Conservation (phyloP, 2,113 vertebrate genomes). For the Amphiprion percula region DNA sequence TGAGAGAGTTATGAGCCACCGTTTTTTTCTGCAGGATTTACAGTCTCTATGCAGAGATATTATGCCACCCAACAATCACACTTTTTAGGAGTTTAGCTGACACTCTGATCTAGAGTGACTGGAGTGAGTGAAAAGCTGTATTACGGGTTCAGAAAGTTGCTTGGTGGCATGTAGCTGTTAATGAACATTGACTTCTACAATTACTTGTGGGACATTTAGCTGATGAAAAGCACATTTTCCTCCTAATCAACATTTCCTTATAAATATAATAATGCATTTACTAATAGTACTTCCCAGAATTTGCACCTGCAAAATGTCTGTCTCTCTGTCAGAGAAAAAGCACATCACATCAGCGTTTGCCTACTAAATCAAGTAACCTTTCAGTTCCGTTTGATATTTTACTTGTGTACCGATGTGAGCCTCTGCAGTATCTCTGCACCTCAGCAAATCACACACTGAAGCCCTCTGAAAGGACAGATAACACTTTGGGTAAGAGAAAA, state of each 20-base stretch:
- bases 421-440: constrained; percentile 5
- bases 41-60: constrained; percentile 14
- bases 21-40: constrained; percentile 24
- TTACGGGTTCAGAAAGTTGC: not conserved
- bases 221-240: not conserved
- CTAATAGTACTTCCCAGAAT: not conserved
- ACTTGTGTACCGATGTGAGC: not conserved
- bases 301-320: not conserved
- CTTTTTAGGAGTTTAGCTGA: constrained; percentile 27
- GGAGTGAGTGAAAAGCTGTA: not conserved
- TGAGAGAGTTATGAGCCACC: constrained; percentile 41
- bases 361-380: not conserved
- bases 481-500: not conserved
- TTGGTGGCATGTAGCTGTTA: constrained; percentile 5
- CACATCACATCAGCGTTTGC: not conserved
- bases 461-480: not conserved
- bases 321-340: not conserved
- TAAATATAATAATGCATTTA: not conserved
- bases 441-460: constrained; percentile 19
- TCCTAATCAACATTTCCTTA: not conserved
- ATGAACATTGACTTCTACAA: constrained; percentile 19
- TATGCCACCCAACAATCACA: constrained; percentile 21
- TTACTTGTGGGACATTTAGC: constrained; percentile 3
- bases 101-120: not conserved
- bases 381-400: not conserved